A percentile compares a stretch with the other conserved stretches of the same genome.
Conservation (phyloP, 2,888 invertebrate genomes). For the Leptopilina myrica region DNA sequence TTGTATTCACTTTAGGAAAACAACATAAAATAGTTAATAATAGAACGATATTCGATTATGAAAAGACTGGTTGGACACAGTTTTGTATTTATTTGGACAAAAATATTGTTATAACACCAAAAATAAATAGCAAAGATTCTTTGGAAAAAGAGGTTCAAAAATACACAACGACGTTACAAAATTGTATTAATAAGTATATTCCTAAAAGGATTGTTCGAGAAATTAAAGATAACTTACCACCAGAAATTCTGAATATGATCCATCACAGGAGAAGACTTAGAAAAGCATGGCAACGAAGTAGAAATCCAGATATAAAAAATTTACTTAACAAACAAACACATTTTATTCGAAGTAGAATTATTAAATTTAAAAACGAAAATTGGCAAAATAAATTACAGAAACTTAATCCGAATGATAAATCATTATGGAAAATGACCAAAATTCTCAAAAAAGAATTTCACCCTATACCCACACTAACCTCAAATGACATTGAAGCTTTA, state of each 20-base stretch:
- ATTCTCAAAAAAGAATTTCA: constrained; percentile 46
- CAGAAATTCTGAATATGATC: constrained; percentile 18
- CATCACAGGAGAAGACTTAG: constrained; percentile 37
- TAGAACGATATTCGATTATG: constrained; percentile 41
- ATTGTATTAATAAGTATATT: not conserved
- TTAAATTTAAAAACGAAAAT: constrained; percentile 43
- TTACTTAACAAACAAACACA: constrained; percentile 1
- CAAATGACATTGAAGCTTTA: constrained; percentile 9
- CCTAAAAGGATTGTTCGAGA: not conserved
- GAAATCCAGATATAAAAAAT: not conserved
- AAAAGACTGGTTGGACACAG: constrained; percentile 50
- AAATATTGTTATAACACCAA: not conserved
- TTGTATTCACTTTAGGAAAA: constrained; percentile 48
- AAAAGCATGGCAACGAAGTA: constrained; percentile 37
- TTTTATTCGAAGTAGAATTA: not conserved
- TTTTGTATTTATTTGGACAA: constrained; percentile 23
- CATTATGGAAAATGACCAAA: constrained; percentile 49
- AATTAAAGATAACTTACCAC: constrained; percentile 2
- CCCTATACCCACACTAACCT: constrained; percentile 42
- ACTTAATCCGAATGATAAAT: constrained; percentile 46
- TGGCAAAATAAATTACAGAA: constrained; percentile 44
- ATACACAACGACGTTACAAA: constrained; percentile 31
- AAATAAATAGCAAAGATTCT: not conserved
- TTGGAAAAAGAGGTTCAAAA: constrained; percentile 34
- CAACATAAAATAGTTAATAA: not conserved